These are phyloP conservation scores for Chondrosia reniformis DNA, from an alignment of 37 sponge, comb jelly and placozoan genomes.

Conservation along the genomic window DNA sequence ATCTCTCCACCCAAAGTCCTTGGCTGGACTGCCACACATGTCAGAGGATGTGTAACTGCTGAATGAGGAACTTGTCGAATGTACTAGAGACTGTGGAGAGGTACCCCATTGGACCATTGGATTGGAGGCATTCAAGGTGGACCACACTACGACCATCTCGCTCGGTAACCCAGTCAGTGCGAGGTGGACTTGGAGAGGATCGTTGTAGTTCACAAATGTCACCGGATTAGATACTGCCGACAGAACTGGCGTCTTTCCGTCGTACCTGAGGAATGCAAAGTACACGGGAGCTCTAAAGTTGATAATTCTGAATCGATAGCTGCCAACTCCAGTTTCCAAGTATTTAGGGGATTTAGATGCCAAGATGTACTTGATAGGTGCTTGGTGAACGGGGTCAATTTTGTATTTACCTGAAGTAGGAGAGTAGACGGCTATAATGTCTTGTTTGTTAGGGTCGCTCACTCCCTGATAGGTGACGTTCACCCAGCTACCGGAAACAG, in stretches of 20 bases:
- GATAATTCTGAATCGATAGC: slow-evolving; percentile 34
- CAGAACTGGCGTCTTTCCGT: slow-evolving; percentile 16
- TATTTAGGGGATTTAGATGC: no score
- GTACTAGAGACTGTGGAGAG: slow-evolving; percentile 16
- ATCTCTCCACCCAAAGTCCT: slow-evolving; percentile 58
- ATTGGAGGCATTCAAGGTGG: slow-evolving; percentile 32
- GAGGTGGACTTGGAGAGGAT: slow-evolving; percentile 59
- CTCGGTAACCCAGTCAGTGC: slow-evolving; percentile 46
- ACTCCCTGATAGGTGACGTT: slow-evolving; percentile 37
- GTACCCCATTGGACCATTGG: slow-evolving; percentile 48
- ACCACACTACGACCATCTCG: slow-evolving; percentile 66
- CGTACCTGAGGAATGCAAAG: slow-evolving; percentile 52
- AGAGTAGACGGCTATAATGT: slow-evolving; percentile 65
- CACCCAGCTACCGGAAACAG: slow-evolving; percentile 57
- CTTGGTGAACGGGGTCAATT: slow-evolving; percentile 35
- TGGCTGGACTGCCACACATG: slow-evolving; percentile 77
- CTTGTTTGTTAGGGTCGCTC: slow-evolving; percentile 26
- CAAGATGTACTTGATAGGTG: slow-evolving; percentile 47
- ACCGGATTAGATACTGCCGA: slow-evolving; percentile 40
- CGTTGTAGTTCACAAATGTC: slow-evolving; percentile 52
- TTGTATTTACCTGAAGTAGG: slow-evolving; percentile 32
- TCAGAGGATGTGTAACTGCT: slow-evolving; percentile 69
- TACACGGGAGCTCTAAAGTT: slow-evolving; percentile 51
- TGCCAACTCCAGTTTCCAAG: slow-evolving; percentile 29
- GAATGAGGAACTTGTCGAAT: slow-evolving; percentile 1